A percentile compares a stretch with the other conserved stretches of the same genome.
phyloP scores from a whole-genome alignment of 2,113 vertebrate species.

The Gambusia holbrooki region DNA sequence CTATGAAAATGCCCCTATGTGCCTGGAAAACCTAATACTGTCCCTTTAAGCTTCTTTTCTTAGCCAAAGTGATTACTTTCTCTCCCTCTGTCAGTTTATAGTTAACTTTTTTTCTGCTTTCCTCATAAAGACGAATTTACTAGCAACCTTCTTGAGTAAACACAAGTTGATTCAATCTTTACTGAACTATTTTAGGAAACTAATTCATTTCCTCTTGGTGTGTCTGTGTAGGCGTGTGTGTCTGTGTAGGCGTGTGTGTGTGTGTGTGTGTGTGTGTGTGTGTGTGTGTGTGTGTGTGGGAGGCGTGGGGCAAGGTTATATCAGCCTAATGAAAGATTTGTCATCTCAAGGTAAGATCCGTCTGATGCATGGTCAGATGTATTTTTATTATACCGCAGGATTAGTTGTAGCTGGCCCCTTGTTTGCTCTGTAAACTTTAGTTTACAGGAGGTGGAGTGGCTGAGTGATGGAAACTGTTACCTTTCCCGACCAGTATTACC shows the following conservation, averaged over 20 bases:
- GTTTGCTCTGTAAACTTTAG: background rate
- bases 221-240: too few species aligned
- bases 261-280: background rate
- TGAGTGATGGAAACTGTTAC: conserved; percentile 6
- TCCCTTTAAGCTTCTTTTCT: background rate
- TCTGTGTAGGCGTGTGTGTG: background rate
- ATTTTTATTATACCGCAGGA: conserved; percentile 16
- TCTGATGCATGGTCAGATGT: conserved; percentile 2
- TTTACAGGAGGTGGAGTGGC: background rate
- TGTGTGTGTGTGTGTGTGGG: background rate
- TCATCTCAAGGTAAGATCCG: conserved; percentile 41
- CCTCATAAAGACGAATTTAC: background rate
- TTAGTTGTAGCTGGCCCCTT: background rate
- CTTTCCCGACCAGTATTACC: background rate
- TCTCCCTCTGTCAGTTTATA: background rate
- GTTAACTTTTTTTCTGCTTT: background rate
- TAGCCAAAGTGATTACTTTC: too few species aligned
- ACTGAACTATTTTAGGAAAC: background rate
- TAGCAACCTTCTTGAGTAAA: conserved; percentile 2
- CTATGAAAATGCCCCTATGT: too few species aligned
- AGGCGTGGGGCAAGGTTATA: conserved; percentile 20
- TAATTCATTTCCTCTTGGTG: background rate
- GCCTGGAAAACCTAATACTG: too few species aligned
- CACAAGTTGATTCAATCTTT: conserved; percentile 4
- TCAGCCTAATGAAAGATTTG: background rate